phyloP scores from a whole-genome alignment of 2,888 invertebrate species.

The Serripes groenlandicus region DNA sequence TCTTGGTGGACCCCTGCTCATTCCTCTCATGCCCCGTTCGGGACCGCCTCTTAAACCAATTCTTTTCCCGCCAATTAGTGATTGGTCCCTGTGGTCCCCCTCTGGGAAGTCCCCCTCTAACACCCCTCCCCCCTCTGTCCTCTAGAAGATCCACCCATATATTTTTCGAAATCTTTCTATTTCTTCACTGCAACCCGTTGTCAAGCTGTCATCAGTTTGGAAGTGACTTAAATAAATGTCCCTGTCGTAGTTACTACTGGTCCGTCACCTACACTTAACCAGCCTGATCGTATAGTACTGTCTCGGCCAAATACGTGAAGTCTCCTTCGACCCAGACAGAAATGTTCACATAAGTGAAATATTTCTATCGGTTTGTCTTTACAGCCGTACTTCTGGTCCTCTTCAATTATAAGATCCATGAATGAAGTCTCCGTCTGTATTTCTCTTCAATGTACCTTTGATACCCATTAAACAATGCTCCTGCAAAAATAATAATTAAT shows the following conservation, averaged over 20 bases:
- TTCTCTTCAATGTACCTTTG: constrained; percentile 92
- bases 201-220: constrained; percentile 89
- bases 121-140: constrained; percentile 69
- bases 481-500: constrained; percentile 85
- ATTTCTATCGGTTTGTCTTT: constrained; percentile 99
- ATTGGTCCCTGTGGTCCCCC: constrained; percentile 66
- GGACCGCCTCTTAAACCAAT: constrained; percentile 59
- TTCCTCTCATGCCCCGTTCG: constrained; percentile 66
- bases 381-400: constrained; percentile 97
- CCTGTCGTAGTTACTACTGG: constrained; percentile 97
- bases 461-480: constrained; percentile 99
- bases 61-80: constrained; percentile 68
- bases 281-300: constrained; percentile 95
- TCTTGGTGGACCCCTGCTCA: constrained; percentile 59
- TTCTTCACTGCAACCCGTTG: constrained; percentile 95
- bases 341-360: constrained; percentile 99
- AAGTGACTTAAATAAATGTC: constrained; percentile 95
- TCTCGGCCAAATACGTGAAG: constrained; percentile 98
- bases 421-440: constrained; percentile 99
- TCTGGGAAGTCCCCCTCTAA: constrained; percentile 66
- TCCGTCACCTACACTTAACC: constrained; percentile 97
- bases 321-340: constrained; percentile 96
- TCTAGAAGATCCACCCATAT: constrained; percentile 55
- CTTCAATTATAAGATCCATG: constrained; percentile 99
- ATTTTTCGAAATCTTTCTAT: constrained; percentile 95